These are phyloP conservation scores for Anoura caudifer DNA, from an alignment of 2,113 vertebrate genomes.

Conservation along the genomic window DNA sequence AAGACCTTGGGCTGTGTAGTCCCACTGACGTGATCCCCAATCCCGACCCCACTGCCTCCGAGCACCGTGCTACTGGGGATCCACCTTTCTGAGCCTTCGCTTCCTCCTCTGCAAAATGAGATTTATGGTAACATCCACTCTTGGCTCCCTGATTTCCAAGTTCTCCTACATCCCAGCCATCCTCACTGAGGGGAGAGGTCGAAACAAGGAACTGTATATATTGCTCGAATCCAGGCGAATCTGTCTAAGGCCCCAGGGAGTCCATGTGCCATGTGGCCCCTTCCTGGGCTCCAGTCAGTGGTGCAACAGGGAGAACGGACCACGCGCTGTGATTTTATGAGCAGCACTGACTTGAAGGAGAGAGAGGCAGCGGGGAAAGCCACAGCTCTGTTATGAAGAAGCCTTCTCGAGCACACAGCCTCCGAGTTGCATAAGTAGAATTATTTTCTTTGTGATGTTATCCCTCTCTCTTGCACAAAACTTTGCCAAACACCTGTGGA, in stretches of 20 bases:
- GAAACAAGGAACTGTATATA: fast-evolving
- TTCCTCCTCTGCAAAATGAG: not conserved
- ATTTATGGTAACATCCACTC: not conserved
- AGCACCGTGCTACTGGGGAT: not conserved
- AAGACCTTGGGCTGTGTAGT: not conserved
- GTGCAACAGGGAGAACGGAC: not conserved
- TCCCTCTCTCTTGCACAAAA: not conserved
- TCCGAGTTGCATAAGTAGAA: not conserved
- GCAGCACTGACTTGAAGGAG: not conserved
- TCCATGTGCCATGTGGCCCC: fast-evolving
- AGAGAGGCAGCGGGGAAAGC: not conserved
- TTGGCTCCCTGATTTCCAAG: not conserved
- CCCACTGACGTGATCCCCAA: not conserved
- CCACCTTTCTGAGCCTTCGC: not conserved
- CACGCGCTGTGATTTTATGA: not conserved
- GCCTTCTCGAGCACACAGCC: not conserved
- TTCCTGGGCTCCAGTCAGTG: not conserved
- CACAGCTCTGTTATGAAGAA: not conserved
- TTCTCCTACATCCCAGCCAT: not conserved
- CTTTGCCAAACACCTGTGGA: not conserved
- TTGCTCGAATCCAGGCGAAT: not conserved
- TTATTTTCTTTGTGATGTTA: not conserved
- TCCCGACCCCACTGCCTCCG: not conserved
- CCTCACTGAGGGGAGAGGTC: not conserved
- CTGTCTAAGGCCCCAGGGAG: not conserved